Evolutionary conservation across 2,888 invertebrate genomes (phyloP).

Genomic region (Xanthia icteritia): DNA sequence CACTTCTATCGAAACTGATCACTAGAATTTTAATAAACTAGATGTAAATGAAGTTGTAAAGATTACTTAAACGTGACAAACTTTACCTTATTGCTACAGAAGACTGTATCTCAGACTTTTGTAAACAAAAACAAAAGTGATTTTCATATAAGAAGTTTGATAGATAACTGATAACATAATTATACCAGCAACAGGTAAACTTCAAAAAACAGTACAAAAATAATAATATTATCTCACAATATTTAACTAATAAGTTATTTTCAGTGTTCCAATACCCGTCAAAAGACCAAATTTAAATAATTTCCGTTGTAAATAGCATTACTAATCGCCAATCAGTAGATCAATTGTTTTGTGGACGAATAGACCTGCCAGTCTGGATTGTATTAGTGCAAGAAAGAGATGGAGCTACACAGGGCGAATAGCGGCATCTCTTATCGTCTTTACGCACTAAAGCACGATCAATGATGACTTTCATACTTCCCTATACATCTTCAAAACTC

Average conservation of each 20-base stretch:
- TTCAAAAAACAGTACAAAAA: conserved; percentile 10
- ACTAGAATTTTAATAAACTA: conserved; percentile 26
- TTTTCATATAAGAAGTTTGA: not conserved
- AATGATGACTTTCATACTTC: not conserved
- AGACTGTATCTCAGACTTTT: conserved; percentile 13
- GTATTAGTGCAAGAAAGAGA: not conserved
- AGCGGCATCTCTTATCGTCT: not conserved
- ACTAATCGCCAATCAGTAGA: not conserved
- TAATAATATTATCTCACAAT: conserved; percentile 9
- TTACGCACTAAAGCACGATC: no score
- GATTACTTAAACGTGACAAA: conserved; percentile 15
- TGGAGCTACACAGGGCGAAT: not conserved
- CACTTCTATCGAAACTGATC: conserved; percentile 59
- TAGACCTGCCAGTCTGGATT: not conserved
- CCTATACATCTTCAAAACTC: not conserved
- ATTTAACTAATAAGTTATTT: conserved; percentile 15
- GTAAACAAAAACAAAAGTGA: conserved; percentile 1
- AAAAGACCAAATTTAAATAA: not conserved
- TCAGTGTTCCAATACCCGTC: conserved; percentile 3
- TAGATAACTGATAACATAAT: not conserved
- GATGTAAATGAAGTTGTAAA: conserved; percentile 22
- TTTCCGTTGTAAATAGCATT: not conserved
- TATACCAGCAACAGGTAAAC: conserved; percentile 10
- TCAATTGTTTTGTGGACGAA: not conserved
- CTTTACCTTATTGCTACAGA: conserved; percentile 25